Evolutionary conservation across 2,113 vertebrate species (phyloP).

Genomic region (Sialia sialis): DNA sequence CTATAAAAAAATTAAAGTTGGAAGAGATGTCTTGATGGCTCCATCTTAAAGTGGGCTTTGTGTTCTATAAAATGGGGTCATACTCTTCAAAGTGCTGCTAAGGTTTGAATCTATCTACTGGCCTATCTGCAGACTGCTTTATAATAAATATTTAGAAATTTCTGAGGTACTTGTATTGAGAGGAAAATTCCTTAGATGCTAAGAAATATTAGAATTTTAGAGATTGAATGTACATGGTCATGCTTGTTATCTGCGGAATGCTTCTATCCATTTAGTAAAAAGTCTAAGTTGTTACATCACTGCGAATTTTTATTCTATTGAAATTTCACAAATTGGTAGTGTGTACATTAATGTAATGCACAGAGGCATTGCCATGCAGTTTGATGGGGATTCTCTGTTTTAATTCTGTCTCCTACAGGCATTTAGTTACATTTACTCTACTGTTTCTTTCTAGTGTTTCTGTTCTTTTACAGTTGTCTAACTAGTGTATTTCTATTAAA

Average conservation of each 20-base stretch:
- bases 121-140: background rate
- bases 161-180: background rate
- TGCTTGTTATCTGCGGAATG: background rate
- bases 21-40: background rate
- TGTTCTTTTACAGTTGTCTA: background rate
- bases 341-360: background rate
- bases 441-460: background rate
- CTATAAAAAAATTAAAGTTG: background rate
- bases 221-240: background rate
- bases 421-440: background rate
- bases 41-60: background rate
- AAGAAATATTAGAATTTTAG: background rate
- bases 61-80: background rate
- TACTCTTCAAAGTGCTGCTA: background rate
- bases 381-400: background rate
- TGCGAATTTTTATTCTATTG: background rate
- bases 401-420: background rate
- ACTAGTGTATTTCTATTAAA: background rate
- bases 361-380: background rate
- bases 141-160: background rate
- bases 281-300: background rate
- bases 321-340: background rate
- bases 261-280: background rate
- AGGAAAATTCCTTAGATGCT: background rate
- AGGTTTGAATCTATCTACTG: background rate